A percentile compares a stretch with the other conserved stretches of the same genome.
Conservation (phyloP, 2,888 invertebrate genomes). For the Lycocerus yunnanus region DNA sequence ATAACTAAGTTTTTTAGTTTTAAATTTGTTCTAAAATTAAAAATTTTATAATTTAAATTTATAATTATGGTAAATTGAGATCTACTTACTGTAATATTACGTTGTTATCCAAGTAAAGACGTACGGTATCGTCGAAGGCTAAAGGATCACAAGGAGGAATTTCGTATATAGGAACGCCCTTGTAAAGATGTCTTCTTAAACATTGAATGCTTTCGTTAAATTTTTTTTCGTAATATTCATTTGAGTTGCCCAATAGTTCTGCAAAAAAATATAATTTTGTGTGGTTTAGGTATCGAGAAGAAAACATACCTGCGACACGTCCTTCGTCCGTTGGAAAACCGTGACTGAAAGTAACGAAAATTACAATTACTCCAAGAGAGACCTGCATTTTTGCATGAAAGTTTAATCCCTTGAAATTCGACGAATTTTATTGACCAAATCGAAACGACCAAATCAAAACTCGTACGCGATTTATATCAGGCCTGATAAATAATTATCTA, state of each 20-base stretch:
- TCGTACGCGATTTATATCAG: not conserved
- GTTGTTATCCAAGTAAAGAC: not conserved
- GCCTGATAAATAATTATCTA: not conserved
- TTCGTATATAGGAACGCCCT: not conserved
- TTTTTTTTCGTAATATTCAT: not conserved
- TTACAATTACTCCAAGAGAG: not conserved
- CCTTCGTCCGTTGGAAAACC: not conserved
- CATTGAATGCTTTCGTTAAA: not conserved
- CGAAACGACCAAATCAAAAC: not conserved
- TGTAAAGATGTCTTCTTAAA: not conserved
- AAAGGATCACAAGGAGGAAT: constrained; percentile 5
- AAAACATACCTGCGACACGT: not conserved
- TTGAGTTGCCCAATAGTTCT: not conserved
- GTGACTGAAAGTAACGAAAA: not conserved
- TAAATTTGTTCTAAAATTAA: not conserved
- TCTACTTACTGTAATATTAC: not conserved
- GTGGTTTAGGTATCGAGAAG: no score
- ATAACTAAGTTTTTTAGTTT: not conserved
- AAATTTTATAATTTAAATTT: not conserved
- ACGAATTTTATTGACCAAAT: not conserved
- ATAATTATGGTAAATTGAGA: no score
- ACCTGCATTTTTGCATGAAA: not conserved
- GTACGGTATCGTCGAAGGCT: not conserved
- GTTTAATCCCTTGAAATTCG: not conserved
- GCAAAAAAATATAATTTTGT: not conserved